A percentile compares a stretch with the other conserved stretches of the same genome.
Evolutionary conservation across 2,888 invertebrate genomes (phyloP).

Genomic region (Metalampra italica): DNA sequence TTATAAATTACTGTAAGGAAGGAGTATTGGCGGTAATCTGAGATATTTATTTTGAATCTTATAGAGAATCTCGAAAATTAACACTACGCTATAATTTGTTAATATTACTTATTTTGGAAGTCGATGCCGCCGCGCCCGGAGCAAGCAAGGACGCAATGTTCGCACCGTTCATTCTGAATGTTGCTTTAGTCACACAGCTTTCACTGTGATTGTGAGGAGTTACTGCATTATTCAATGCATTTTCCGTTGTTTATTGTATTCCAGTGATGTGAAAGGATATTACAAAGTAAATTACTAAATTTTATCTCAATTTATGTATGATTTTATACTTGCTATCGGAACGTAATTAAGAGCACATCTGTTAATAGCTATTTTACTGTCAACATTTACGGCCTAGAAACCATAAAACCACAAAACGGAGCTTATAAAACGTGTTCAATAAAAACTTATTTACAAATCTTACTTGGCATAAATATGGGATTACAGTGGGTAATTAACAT

Average conservation of each 20-base stretch:
- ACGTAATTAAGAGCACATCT: not conserved
- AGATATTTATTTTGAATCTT: slow-evolving; percentile 68
- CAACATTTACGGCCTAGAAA: slow-evolving; percentile 18
- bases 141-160: slow-evolving; percentile 40
- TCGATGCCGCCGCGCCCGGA: slow-evolving; percentile 38
- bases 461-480: no score
- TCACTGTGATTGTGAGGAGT: slow-evolving; percentile 53
- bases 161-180: slow-evolving; percentile 41
- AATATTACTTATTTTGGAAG: slow-evolving; percentile 42
- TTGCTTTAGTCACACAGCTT: slow-evolving; percentile 56
- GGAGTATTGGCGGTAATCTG: slow-evolving; percentile 59
- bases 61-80: slow-evolving; percentile 70
- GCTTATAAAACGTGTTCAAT: slow-evolving; percentile 54
- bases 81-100: slow-evolving; percentile 39
- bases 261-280: slow-evolving; percentile 25
- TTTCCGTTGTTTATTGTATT: slow-evolving; percentile 45
- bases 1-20: slow-evolving; percentile 64
- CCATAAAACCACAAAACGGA: slow-evolving; percentile 32
- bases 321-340: no score
- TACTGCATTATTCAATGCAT: slow-evolving; percentile 52
- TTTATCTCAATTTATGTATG: not conserved
- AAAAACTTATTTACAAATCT: slow-evolving; percentile 21
- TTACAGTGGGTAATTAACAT: no score
- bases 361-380: slow-evolving; percentile 12
- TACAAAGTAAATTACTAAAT: slow-evolving; percentile 19